A percentile compares a stretch with the other conserved stretches of the same genome.
Evolutionary conservation across 2,797 vertebrate genomes (phyloP).

Genomic region (Alca torda): DNA sequence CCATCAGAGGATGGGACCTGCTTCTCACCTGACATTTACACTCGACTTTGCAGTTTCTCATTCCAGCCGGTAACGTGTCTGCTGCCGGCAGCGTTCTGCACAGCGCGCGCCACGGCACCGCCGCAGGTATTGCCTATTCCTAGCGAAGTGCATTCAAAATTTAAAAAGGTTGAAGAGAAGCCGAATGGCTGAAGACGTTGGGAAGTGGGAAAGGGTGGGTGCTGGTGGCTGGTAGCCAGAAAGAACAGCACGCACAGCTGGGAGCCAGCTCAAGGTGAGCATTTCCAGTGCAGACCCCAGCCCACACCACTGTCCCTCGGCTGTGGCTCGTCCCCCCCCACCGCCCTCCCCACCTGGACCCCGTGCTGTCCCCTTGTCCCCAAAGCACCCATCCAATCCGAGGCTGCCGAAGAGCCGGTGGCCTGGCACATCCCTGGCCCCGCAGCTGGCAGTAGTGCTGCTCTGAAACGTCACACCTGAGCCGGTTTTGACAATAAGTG

Average conservation of each 20-base stretch:
- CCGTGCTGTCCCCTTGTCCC: background rate
- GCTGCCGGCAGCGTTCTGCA: too few relatives aligned
- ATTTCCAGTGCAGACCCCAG: background rate
- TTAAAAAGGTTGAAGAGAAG: background rate
- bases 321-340: background rate
- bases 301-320: background rate
- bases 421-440: background rate
- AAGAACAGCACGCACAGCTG: background rate
- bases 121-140: background rate
- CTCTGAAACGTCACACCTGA: background rate
- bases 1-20: background rate
- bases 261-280: background rate
- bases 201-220: too few relatives aligned
- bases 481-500: background rate
- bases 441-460: background rate
- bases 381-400: fast-evolving
- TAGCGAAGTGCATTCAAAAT: too few relatives aligned
- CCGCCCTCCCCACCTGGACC: background rate
- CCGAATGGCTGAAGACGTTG: background rate
- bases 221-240: background rate
- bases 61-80: too few relatives aligned
- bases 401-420: background rate
- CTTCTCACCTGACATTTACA: background rate
- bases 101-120: fast-evolving
- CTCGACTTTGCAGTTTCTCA: background rate